Evolutionary conservation across 2,113 vertebrate genomes (phyloP), one percentile per base, ranked within the genome.

Genomic region (Phrynocephalus versicolor): DNA sequence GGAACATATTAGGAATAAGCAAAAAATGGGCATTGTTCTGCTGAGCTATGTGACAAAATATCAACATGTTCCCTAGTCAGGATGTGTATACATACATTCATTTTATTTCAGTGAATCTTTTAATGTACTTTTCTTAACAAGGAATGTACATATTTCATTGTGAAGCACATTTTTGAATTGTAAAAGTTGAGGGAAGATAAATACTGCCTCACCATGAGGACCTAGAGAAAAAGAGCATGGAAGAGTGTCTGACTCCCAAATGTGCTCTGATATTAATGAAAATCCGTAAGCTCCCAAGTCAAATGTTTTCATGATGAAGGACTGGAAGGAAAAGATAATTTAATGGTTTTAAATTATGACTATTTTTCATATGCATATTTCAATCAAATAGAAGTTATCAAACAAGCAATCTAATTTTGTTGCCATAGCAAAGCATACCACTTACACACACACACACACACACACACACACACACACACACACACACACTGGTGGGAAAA

Each of bases 341-440:
- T 92, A 91, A 64, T 10, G 10, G 5, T 51, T n/a, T n/a, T n/a
- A n/a, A n/a, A n/a, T n/a, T n/a, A n/a, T n/a, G n/a, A n/a, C 10
- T 51, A 51, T 51, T 51, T 51, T 51, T 51, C 45, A 51, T 10
- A 51, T 89, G 89, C 89, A 76, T 80, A 35, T 67, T 89, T 91
- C 74, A 85, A 86, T n/a, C 60, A 86, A 94, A 91, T 88, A 93
- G 83, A 90, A 90, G 80, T 83, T 83, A 88, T 89, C 91, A 93
- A 94, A 91, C 90, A 91, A 92, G 91, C 86, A 94, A 92, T 92
- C 83, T 85, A 88, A 58, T 87, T 81, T 91, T 81, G 94, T 95
- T 95, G 88, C 93, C 91, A 95, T 94, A 91, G 94, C 88, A 92
- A 93, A 84, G 92, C 45, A 72, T 83, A 83, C 88, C 88, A 74